Base-by-base conservation (phyloP, 2,113 vertebrate species). In the Capreolus pygargus region DNA sequence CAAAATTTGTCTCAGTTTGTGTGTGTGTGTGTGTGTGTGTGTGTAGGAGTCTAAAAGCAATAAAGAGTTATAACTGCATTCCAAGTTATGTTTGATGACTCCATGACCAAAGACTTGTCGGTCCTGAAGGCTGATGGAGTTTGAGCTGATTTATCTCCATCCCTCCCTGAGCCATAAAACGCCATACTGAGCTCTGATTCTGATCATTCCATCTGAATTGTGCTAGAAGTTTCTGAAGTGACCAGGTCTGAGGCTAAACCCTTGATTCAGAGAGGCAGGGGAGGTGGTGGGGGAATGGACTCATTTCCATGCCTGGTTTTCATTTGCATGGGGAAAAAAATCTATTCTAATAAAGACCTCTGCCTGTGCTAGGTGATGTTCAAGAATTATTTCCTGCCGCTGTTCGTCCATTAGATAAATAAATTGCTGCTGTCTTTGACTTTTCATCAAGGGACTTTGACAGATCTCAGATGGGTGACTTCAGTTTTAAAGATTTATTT, bases 281-380 rank as follows among this genome's bases (percentile, higher is more conserved):
- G 33, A 8, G 13, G 10, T 13, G 19, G 43, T 10, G 16, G 25
- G 8, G 36, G 30, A 21, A 45, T 13, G 33, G 17, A 64, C 21
- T 93, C 50, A 45, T 82, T 94, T 97, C 93, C 61, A 47, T 76
- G 57, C 3, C 86, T 97, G 55, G 30, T 93, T 97, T 97, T 61
- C 70, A 95, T 96, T 95, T 97, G 79, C 89, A 89, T 93, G 67
- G 36, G 21, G 9, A 88, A 98, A 52, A 94, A 98, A 98, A 88
- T 27, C 81, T 54, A 2, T 97, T 97, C 86, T 98, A 98, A 55
- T 98, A 98, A 98, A 98, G 98, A 98, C 86, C 96, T 98, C 93
- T 89, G 97, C 86, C 96, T 96, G 83, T 85, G 86, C 96, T 98
- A 97, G 98, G 87, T 21, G 47, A 97, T 95, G 96, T 96, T 83